Evolutionary conservation across 2,797 vertebrate species (phyloP).

Genomic region (Tapera naevia): DNA sequence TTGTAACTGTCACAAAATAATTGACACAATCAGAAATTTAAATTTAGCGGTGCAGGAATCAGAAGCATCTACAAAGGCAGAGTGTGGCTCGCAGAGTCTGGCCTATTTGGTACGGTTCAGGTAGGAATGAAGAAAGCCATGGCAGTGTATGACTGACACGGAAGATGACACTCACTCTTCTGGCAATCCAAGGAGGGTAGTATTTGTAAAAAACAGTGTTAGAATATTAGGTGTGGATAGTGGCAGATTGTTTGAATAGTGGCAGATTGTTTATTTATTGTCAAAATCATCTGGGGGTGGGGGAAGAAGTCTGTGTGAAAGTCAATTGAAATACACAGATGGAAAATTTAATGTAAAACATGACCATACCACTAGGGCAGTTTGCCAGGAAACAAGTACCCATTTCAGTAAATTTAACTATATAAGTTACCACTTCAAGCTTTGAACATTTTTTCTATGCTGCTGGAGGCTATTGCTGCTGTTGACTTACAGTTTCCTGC

Average conservation of each 20-base stretch:
- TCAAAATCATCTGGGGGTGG: not conserved
- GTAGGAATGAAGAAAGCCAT: not conserved
- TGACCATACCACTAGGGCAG: too few species aligned
- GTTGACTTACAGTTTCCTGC: slow-evolving; percentile 28
- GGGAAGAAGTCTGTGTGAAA: not conserved
- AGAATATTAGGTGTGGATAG: not conserved
- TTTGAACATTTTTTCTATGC: fast-evolving
- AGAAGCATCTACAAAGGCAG: not conserved
- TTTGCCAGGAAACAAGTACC: not conserved
- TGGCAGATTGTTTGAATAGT: not conserved
- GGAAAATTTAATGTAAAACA: not conserved
- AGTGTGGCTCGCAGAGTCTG: fast-evolving
- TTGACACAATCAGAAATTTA: not conserved
- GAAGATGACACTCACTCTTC: not conserved
- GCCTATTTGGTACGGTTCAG: not conserved
- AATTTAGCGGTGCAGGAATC: not conserved
- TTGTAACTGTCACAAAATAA: not conserved
- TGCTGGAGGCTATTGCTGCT: not conserved
- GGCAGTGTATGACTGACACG: too few species aligned
- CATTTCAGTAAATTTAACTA: not conserved
- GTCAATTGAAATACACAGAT: not conserved
- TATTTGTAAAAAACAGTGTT: not conserved
- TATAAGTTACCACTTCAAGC: not conserved
- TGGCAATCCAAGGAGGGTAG: not conserved
- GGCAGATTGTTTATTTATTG: not conserved